Base-by-base conservation (phyloP, 2,888 invertebrate genomes). In the Eurois occulta region DNA sequence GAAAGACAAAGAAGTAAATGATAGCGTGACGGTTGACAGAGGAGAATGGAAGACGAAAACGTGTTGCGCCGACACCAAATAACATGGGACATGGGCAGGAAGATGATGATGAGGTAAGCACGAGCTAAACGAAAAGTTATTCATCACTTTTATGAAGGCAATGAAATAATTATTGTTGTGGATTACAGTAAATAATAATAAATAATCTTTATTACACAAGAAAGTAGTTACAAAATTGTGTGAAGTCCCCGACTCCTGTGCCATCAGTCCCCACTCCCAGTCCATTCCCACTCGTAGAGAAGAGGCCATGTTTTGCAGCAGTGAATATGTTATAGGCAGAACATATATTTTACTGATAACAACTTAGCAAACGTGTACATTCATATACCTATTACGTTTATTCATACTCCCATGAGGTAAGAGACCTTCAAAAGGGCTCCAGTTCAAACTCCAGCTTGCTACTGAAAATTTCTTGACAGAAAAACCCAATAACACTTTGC, bases 101-200 rank as follows among this genome's bases (percentile, higher is more conserved):
- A n/a, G n/a, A n/a, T n/a, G n/a, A n/a, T n/a, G n/a, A n/a, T n/a
- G n/a, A 28, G 16, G 18, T 8, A 41, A 41, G 41, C 32, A 71
- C 38, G 18, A 46, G n/a, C 32, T 62, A 16, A 72, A 65, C 41
- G 41, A 65, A 8, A n/a, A 64, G 64, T 64, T n/a, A 38, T 64
- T 38, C 24, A 38, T 24, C 64, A 64, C 24, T 64, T 38, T 38
- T n/a, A 38, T 64, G 16, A 38, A n/a, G n/a, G 64, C 16, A 8
- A 64, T 38, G 16, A 64, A 64, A 38, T n/a, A 32, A 58, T 18
- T 58, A 16, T 16, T 28, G 52, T 11, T 55, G 24, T 11, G 48
- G 24, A 48, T 24, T 48, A 2, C 52, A n/a, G n/a, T 52, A 11
- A 52, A 11, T 52, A 52, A n/a, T 52, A 11, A 52, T 11, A 24